Conservation (phyloP, 2,113 vertebrate genomes). For the Brachyhypopomus occidentalis region DNA sequence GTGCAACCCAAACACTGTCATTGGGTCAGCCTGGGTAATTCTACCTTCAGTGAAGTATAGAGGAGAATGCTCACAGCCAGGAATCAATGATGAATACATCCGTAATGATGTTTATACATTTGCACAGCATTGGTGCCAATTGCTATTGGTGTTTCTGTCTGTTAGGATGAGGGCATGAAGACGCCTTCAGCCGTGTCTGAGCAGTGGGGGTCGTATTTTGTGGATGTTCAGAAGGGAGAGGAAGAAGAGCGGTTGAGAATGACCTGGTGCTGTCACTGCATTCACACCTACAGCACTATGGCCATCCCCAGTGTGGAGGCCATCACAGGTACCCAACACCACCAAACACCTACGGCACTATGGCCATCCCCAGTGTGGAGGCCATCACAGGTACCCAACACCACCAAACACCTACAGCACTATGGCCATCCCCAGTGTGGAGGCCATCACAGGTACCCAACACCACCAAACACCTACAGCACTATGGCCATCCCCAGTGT, state of each 20-base stretch:
- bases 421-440: slow-evolving; percentile 80
- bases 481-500: background rate
- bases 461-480: background rate
- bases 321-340: slow-evolving; percentile 83
- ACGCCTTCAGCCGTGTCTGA: slow-evolving; percentile 79
- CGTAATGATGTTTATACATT: too few species aligned
- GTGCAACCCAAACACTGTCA: too few species aligned
- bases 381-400: slow-evolving; percentile 82
- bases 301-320: slow-evolving; percentile 90
- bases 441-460: slow-evolving; percentile 71
- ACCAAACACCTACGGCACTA: background rate
- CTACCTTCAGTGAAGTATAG: too few species aligned
- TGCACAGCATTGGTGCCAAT: too few species aligned
- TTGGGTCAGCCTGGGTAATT: too few species aligned
- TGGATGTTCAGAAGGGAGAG: slow-evolving; percentile 75
- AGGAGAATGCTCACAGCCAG: too few species aligned
- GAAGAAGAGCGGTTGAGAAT: slow-evolving; percentile 74
- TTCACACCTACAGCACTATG: slow-evolving; percentile 90
- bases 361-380: background rate
- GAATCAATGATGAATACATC: too few species aligned
- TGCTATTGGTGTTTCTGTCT: slow-evolving; percentile 7
- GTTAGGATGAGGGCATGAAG: slow-evolving; percentile 78
- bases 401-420: slow-evolving; percentile 73
- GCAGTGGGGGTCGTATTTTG: slow-evolving; percentile 94
- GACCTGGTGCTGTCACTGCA: slow-evolving; percentile 89